Evolutionary conservation across 1,140 invertebrate genomes (phyloP), one percentile per base, ranked within the genome.

Genomic region (Cydia fagiglandana): DNA sequence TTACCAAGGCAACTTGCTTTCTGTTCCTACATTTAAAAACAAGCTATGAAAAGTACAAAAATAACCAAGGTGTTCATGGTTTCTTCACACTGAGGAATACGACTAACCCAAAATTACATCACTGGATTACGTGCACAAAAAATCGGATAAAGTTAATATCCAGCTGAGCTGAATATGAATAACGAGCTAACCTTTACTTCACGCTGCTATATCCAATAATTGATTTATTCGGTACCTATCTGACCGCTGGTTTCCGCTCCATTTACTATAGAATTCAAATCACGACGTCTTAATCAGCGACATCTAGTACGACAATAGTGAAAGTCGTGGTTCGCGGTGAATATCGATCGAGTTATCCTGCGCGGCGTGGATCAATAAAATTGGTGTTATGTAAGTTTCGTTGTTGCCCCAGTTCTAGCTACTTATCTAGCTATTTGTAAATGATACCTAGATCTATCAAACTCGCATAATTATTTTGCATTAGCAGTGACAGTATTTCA

Each of bases 191-290:
- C 56, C 66, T 20, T 70, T 70, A 70, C 34, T 17, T 34, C 66
- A 70, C 66, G 66, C 38, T 66, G 76, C 61, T 70, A 61, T 53
- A 34, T 38, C 76, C 64, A 30, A 80, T 82, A 81, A 85, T 82
- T 78, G 79, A 79, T 74, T 83, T 78, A 79, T 80, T 74, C 66
- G 78, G 73, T 79, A 75, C 76, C 76, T 81, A 74, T 68, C 64
- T 34, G 28, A 15, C 28, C 28, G 68, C 76, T 79, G 73, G 66
- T 76, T 84, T 83, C 81, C 82, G 82, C 84, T 87, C 84, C 79
- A 88, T 30, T 84, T 87, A 74, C 77, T 83, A 85, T 80, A 74
- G 79, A 77, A 85, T 86, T 85, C 82, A 85, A 81, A 79, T 77
- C 81, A 83, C 84, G 82, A 70, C 74, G 78, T 76, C 80, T 81